A percentile compares a stretch with the other conserved stretches of the same genome.
Evolutionary conservation across 2,888 invertebrate genomes (phyloP).

Genomic region (Drosophila melanosoma): DNA sequence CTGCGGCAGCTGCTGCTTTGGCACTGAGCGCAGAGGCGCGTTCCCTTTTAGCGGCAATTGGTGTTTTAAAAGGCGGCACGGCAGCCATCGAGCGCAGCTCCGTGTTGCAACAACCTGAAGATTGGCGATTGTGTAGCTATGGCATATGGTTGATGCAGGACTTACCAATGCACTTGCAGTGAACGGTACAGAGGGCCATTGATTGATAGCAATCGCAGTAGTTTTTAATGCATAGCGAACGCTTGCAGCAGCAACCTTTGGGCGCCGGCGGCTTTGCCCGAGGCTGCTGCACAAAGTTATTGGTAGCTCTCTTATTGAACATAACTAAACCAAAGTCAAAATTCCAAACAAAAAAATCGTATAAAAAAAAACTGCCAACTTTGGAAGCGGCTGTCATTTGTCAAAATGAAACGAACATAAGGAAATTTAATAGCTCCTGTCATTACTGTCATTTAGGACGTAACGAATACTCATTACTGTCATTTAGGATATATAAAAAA

Average conservation of each 20-base stretch:
- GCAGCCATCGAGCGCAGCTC: conserved; percentile 39
- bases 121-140: background rate
- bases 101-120: conserved; percentile 63
- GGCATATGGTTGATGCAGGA: background rate
- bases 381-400: background rate
- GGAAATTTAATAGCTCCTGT: background rate
- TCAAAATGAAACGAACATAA: background rate
- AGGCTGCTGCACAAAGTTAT: conserved; percentile 19
- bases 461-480: conserved; percentile 16
- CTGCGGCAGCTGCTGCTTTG: conserved; percentile 63
- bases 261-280: conserved; percentile 29
- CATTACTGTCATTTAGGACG: conserved; percentile 29
- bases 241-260: conserved; percentile 69
- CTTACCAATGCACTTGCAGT: conserved; percentile 70
- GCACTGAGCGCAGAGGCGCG: conserved; percentile 56
- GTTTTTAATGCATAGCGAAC: conserved; percentile 72
- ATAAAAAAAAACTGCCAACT: background rate
- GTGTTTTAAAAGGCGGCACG: conserved; percentile 35
- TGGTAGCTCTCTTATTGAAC: conserved; percentile 13
- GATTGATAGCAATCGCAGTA: conserved; percentile 75
- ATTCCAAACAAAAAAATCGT: conserved; percentile 18
- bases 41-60: conserved; percentile 40
- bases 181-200: conserved; percentile 57
- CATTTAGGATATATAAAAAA: conserved; percentile 12
- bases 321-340: conserved; percentile 8